Evolutionary conservation across 1,140 invertebrate species (phyloP), one percentile per base, ranked within the genome.

Genomic region (Drosophila elegans): DNA sequence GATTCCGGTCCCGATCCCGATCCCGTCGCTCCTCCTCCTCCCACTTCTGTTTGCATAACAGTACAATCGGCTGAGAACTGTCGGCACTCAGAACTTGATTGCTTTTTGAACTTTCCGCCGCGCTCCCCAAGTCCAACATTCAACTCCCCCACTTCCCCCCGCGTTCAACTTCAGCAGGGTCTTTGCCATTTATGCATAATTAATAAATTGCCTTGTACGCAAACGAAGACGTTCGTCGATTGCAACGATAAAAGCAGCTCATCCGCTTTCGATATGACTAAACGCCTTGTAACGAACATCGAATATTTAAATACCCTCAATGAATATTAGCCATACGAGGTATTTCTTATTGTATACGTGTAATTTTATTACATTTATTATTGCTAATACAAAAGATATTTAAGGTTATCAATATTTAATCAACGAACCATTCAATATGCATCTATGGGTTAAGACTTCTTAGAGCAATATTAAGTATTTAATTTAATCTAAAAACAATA

Each of bases 111-210:
- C 82, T 86, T 81, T 51, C 74, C 82, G 81, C 52, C 63, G 51
- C 12, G 27, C n/a, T 32, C 10, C 9, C 38, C 12, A 7, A n/a
- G 13, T 32, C 29, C 29, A 21, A 7, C 13, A n/a, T 11, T 7
- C 10, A 10, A 36, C 29, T 41, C 62, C 57, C 72, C 16, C 51
- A 11, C 38, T 53, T 53, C 21, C 34, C 34, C 3, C 16, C 16
- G 0, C n/a, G 12, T 5, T 21, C 32, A 45, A 49, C 45, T 25
- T 45, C 32, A 2, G 21, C 48, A 10, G 21, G 32, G 21, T 52
- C 38, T 56, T 62, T 83, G 73, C 72, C 83, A 89, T 84, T 89
- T 89, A 80, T 88, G 84, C 84, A 88, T 88, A 88, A 89, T 89
- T 89, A 88, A 88, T 88, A 89, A 88, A 88, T 88, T 88, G 84